A percentile compares a stretch with the other conserved stretches of the same genome.
phyloP scores from a whole-genome alignment of 2,888 invertebrate species.

The Osmoderma eremita region DNA sequence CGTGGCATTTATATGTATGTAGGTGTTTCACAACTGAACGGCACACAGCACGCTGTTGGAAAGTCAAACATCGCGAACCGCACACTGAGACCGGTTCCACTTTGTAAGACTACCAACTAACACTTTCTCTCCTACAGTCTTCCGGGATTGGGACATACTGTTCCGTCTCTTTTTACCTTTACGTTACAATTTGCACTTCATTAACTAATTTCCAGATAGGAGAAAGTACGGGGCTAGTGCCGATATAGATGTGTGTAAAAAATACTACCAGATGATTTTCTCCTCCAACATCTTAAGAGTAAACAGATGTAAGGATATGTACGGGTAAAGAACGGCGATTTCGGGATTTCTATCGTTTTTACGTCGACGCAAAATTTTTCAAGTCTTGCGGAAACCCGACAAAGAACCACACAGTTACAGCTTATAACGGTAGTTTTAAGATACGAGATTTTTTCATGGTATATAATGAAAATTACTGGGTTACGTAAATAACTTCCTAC shows the following conservation, averaged over 20 bases:
- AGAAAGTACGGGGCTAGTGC: conserved; percentile 33
- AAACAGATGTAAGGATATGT: too few relatives aligned
- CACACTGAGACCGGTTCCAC: conserved; percentile 56
- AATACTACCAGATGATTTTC: neutral
- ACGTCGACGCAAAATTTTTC: neutral
- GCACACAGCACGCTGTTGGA: conserved; percentile 42
- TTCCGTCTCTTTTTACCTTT: conserved; percentile 46
- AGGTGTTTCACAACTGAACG: conserved; percentile 55
- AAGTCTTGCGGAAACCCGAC: conserved; percentile 2
- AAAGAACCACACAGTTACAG: conserved; percentile 12
- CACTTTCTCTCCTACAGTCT: conserved; percentile 50
- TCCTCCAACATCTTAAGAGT: neutral
- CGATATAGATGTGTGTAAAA: conserved; percentile 7
- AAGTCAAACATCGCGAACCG: conserved; percentile 47
- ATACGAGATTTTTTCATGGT: conserved; percentile 22
- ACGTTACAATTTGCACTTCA: conserved; percentile 44
- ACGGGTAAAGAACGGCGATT: neutral
- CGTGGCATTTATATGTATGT: conserved; percentile 46
- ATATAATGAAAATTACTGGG: conserved; percentile 18
- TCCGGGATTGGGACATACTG: conserved; percentile 52
- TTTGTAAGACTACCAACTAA: conserved; percentile 44
- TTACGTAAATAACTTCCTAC: conserved; percentile 34
- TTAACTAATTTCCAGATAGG: conserved; percentile 42
- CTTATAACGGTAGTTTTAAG: conserved; percentile 11
- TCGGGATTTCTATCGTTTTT: neutral